A percentile compares a stretch with the other conserved stretches of the same genome.
phyloP scores from a whole-genome alignment of 2,797 vertebrate species.

The Mus minutoides region DNA sequence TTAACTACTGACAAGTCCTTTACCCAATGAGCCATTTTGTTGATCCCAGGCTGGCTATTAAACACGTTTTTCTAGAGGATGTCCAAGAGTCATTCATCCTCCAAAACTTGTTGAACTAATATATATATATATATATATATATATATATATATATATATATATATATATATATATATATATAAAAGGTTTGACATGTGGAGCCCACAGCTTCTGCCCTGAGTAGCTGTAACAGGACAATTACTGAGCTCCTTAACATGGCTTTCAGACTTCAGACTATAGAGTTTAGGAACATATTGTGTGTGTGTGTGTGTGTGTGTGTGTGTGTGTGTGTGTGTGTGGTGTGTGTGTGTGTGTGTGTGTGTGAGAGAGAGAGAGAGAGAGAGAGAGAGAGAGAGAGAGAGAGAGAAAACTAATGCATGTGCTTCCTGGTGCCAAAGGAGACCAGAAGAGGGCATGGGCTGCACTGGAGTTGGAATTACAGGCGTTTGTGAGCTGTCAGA shows the following conservation, averaged over 20 bases:
- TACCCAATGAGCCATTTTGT: not conserved
- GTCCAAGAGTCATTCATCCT: not conserved
- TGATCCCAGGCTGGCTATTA: not conserved
- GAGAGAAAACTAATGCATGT: not conserved
- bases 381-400: not conserved
- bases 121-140: not conserved
- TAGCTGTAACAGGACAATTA: not conserved
- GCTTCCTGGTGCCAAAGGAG: not conserved
- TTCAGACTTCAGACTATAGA: not conserved
- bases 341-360: too few relatives aligned
- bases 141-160: not conserved
- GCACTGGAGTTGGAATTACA: not conserved
- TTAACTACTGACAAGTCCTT: not conserved
- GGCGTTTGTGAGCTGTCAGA: not conserved
- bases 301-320: too few relatives aligned
- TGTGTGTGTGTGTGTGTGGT: too few relatives aligned
- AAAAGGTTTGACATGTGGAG: not conserved
- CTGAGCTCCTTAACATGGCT: not conserved
- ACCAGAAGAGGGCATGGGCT: not conserved
- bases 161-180: not conserved
- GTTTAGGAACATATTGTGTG: not conserved
- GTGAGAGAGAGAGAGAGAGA: too few relatives aligned
- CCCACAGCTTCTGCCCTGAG: not conserved
- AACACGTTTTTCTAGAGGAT: not conserved
- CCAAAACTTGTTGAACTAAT: not conserved